A percentile compares a stretch with the other conserved stretches of the same genome.
These are phyloP conservation scores for Mythimna lalbum DNA, from an alignment of 2,888 invertebrate species.

Conservation along the genomic window DNA sequence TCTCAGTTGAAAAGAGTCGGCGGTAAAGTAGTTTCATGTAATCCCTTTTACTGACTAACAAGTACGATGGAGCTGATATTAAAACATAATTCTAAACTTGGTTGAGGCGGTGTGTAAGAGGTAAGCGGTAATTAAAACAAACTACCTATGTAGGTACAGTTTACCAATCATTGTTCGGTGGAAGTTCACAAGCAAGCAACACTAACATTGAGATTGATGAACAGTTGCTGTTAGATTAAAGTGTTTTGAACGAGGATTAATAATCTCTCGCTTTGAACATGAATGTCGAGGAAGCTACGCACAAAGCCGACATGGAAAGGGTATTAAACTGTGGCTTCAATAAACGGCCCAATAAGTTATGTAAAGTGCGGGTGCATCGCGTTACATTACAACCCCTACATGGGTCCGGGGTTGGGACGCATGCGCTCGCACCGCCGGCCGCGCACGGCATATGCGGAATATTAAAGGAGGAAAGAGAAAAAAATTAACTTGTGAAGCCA, in stretches of 20 bases:
- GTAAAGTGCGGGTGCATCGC: slow-evolving; percentile 90
- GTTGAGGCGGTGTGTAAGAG: slow-evolving; percentile 32
- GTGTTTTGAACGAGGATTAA: slow-evolving; percentile 84
- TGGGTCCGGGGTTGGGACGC: slow-evolving; percentile 82
- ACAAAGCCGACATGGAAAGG: slow-evolving; percentile 88
- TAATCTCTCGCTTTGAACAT: slow-evolving; percentile 76
- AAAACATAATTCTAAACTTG: slow-evolving; percentile 44
- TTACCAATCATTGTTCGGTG: slow-evolving; percentile 40
- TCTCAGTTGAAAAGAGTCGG: slow-evolving; percentile 7
- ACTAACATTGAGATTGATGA: slow-evolving; percentile 81
- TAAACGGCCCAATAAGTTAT: slow-evolving; percentile 90
- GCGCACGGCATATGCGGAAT: slow-evolving; percentile 90
- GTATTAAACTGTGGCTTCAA: slow-evolving; percentile 89
- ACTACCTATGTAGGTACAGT: slow-evolving; percentile 40
- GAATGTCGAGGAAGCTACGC: slow-evolving; percentile 80
- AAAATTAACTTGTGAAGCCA: slow-evolving; percentile 91
- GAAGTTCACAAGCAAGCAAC: slow-evolving; percentile 60
- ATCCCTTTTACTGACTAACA: slow-evolving; percentile 31
- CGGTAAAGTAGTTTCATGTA: slow-evolving; percentile 37
- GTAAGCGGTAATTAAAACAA: slow-evolving; percentile 57
- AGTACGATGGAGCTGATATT: slow-evolving; percentile 37
- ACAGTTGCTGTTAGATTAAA: slow-evolving; percentile 76
- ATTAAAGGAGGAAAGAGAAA: slow-evolving; percentile 91
- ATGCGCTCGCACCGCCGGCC: slow-evolving; percentile 88
- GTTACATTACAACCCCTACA: slow-evolving; percentile 88